phyloP scores from a whole-genome alignment of 2,113 vertebrate genomes.

The Brachyistius frenatus region DNA sequence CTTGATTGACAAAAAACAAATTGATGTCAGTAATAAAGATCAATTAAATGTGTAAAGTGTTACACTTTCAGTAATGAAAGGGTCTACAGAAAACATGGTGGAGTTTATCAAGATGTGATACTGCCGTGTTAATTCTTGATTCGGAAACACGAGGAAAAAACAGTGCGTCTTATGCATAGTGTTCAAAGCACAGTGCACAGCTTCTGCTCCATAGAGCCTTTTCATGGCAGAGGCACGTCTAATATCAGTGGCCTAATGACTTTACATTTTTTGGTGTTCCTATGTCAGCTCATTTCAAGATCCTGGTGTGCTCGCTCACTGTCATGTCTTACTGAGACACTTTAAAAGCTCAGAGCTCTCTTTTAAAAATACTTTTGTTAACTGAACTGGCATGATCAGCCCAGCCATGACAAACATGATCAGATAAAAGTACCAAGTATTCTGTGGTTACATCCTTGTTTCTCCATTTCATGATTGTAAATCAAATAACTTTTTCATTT shows the following conservation, averaged over 20 bases:
- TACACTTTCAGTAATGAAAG: background rate
- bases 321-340: conserved; percentile 4
- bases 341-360: background rate
- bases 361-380: background rate
- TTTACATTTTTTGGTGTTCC: background rate
- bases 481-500: too few species aligned
- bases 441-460: background rate
- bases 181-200: background rate
- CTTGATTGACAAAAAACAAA: background rate
- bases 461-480: background rate
- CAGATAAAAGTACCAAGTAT: background rate
- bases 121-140: background rate
- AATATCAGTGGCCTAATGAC: conserved; percentile 1
- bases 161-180: background rate
- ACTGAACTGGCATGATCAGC: background rate
- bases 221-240: background rate
- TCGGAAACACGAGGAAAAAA: background rate
- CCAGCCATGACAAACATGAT: background rate
- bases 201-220: background rate
- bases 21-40: background rate
- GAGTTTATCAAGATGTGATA: background rate
- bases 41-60: background rate
- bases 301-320: background rate
- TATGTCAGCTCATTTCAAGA: background rate
- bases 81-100: background rate